These are phyloP conservation scores for Cyrtorhinus lividipennis DNA, from an alignment of 1,140 invertebrate genomes.

Conservation along the genomic window DNA sequence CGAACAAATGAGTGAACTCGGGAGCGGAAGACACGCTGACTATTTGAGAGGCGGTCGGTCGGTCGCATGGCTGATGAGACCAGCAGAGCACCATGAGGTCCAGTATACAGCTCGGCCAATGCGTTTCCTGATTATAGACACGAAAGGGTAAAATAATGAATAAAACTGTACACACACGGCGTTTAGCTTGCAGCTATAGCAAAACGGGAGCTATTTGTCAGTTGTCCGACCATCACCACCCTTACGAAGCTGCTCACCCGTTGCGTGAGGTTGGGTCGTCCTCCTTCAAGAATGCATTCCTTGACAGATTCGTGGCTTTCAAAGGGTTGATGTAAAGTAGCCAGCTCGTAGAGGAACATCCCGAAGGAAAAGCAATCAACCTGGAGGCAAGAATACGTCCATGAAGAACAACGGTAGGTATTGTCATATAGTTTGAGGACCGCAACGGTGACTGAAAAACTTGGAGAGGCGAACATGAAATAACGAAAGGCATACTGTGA, in stretches of 20 bases:
- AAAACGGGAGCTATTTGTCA: too few species aligned
- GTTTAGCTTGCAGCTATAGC: too few species aligned
- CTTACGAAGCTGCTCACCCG: constrained; percentile 51
- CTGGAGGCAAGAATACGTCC: constrained; percentile 32
- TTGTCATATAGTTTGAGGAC: too few species aligned
- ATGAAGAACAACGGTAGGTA: neutral
- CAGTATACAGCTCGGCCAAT: constrained; percentile 78
- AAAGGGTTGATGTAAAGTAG: constrained; percentile 87
- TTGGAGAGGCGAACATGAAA: too few species aligned
- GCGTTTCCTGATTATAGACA: constrained; percentile 43
- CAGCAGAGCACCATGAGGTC: constrained; percentile 94
- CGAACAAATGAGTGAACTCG: constrained; percentile 78
- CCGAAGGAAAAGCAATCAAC: constrained; percentile 98
- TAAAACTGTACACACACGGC: too few species aligned
- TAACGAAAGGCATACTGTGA: too few species aligned
- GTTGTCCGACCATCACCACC: too few species aligned
- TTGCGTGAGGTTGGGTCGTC: constrained; percentile 69
- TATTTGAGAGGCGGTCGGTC: constrained; percentile 86
- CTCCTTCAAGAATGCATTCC: constrained; percentile 88
- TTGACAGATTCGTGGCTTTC: constrained; percentile 91
- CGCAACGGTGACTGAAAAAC: too few species aligned
- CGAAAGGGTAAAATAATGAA: too few species aligned
- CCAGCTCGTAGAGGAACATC: constrained; percentile 96
- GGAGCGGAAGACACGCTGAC: constrained; percentile 81
- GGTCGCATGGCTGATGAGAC: constrained; percentile 69